phyloP scores from a whole-genome alignment of 2,888 invertebrate genomes.

The Drosophila lutescens region DNA sequence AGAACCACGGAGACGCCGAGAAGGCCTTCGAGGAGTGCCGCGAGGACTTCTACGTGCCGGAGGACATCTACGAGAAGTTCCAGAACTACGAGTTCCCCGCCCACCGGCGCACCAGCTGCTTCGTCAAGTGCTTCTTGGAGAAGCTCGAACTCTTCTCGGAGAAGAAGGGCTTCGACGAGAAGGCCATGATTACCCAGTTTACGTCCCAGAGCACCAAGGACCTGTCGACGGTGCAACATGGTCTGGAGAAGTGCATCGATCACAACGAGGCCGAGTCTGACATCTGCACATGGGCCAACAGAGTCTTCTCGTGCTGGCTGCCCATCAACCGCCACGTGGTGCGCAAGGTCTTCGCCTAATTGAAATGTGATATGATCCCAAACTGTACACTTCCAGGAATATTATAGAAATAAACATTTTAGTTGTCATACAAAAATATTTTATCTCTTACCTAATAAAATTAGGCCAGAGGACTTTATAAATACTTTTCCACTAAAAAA shows the following conservation, averaged over 20 bases:
- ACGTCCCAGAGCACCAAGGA: constrained; percentile 64
- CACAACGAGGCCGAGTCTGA: constrained; percentile 81
- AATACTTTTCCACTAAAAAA: too few species aligned
- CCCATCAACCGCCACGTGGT: constrained; percentile 78
- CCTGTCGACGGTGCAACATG: constrained; percentile 70
- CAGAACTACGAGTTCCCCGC: constrained; percentile 78
- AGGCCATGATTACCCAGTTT: constrained; percentile 77
- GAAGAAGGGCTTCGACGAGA: constrained; percentile 75
- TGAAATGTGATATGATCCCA: constrained; percentile 53
- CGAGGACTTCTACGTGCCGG: constrained; percentile 71
- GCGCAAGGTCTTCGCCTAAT: constrained; percentile 65
- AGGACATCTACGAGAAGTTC: constrained; percentile 80
- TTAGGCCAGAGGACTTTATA: not conserved
- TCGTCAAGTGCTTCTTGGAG: constrained; percentile 82
- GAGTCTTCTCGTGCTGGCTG: constrained; percentile 82
- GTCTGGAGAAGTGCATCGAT: constrained; percentile 82
- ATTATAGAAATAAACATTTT: constrained; percentile 5
- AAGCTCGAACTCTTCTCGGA: constrained; percentile 81
- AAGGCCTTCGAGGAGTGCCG: constrained; percentile 80
- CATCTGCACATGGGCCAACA: constrained; percentile 80
- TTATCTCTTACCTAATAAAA: not conserved
- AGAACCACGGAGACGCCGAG: constrained; percentile 78
- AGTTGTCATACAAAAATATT: not conserved
- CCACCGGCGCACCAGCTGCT: constrained; percentile 81
- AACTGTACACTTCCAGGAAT: not conserved